A percentile compares a stretch with the other conserved stretches of the same genome.
phyloP scores from a whole-genome alignment of 2,797 vertebrate genomes.

The Acipenser transmontanus region DNA sequence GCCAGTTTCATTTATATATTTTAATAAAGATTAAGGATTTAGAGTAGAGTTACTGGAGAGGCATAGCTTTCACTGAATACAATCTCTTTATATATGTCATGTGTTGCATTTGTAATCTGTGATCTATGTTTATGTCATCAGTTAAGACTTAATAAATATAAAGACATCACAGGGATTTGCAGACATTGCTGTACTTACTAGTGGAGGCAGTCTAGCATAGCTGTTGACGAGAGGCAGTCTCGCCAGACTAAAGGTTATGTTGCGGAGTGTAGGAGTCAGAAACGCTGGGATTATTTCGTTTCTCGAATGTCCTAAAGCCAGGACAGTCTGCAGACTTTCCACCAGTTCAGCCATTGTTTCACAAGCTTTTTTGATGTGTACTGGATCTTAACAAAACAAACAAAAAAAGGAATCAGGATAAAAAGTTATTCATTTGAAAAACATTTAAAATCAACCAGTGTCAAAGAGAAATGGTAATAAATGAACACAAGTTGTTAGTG shows the following conservation, averaged over 20 bases:
- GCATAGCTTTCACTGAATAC: too few relatives aligned
- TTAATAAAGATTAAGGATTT: too few relatives aligned
- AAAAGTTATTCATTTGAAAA: not conserved
- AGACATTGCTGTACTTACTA: conserved; percentile 58
- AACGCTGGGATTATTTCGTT: conserved; percentile 75
- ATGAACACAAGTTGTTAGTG: too few relatives aligned
- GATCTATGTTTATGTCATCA: not conserved
- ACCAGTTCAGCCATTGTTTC: conserved; percentile 88
- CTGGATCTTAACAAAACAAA: conserved; percentile 31
- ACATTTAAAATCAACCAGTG: too few relatives aligned
- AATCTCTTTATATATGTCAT: too few relatives aligned
- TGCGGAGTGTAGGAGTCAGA: conserved; percentile 80
- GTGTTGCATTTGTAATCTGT: too few relatives aligned
- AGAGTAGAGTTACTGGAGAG: too few relatives aligned
- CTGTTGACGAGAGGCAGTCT: conserved; percentile 92
- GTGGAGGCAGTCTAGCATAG: conserved; percentile 84
- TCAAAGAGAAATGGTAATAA: too few relatives aligned
- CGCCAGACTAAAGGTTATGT: conserved; percentile 86
- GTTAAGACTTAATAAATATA: not conserved
- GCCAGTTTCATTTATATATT: not conserved
- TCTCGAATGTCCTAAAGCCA: conserved; percentile 75
- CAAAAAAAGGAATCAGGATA: conserved; percentile 12
- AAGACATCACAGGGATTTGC: not conserved
- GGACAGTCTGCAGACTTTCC: conserved; percentile 75
- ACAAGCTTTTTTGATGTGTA: conserved; percentile 59